Conservation (phyloP, 2,797 vertebrate species). For the Ceyx erithaca region DNA sequence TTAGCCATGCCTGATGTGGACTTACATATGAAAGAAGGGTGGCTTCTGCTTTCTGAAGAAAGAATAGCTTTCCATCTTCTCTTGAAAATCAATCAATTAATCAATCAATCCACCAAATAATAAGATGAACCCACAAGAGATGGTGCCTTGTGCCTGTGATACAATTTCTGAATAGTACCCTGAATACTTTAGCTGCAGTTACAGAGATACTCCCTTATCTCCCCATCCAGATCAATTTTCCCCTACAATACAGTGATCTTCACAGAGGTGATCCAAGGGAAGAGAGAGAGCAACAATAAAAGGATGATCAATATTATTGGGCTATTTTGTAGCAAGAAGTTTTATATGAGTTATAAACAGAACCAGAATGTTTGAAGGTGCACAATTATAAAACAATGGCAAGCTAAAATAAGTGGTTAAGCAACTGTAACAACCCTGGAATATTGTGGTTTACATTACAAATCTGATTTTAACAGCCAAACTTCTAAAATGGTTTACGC, state of each 20-base stretch:
- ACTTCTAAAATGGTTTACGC: slow-evolving; percentile 83
- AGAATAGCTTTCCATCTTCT: not conserved
- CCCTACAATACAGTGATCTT: not conserved
- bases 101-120: not conserved
- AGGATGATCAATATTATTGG: not conserved
- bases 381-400: slow-evolving; percentile 43
- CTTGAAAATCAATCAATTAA: not conserved
- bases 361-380: slow-evolving; percentile 57
- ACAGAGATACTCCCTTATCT: not conserved
- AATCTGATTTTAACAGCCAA: slow-evolving; percentile 83
- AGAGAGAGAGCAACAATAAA: not conserved
- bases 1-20: not conserved
- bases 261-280: not conserved
- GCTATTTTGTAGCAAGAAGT: not conserved
- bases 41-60: not conserved
- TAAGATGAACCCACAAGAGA: not conserved
- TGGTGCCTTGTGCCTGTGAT: not conserved
- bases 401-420: slow-evolving; percentile 58
- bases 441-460: slow-evolving; percentile 80
- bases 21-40: not conserved
- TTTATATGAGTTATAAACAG: slow-evolving; percentile 31
- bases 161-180: not conserved
- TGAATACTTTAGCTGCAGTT: not conserved
- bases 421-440: slow-evolving; percentile 65
- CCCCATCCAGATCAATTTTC: not conserved